Evolutionary conservation across 2,888 invertebrate species (phyloP).

Genomic region (Drosophila buzzatii): DNA sequence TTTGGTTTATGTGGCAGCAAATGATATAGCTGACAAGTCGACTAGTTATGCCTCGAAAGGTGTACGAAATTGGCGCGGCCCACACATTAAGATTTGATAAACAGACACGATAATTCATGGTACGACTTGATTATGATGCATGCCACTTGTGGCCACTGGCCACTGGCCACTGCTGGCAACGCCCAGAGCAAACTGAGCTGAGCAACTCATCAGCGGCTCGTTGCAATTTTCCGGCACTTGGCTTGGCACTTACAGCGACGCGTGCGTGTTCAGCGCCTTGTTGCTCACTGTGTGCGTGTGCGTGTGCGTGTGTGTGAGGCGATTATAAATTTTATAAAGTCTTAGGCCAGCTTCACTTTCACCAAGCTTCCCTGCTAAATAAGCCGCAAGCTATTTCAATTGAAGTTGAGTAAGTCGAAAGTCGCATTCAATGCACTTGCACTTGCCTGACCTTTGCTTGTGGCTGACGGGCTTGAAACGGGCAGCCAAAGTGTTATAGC

Average conservation of each 20-base stretch:
- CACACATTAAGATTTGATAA: slow-evolving; percentile 49
- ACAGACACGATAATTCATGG: slow-evolving; percentile 43
- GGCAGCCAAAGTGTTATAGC: not conserved
- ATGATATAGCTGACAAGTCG: slow-evolving; percentile 27
- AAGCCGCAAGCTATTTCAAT: slow-evolving; percentile 32
- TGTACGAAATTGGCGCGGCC: slow-evolving; percentile 28
- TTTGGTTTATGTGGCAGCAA: slow-evolving; percentile 25
- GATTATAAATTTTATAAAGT: slow-evolving; percentile 52
- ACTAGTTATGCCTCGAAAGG: slow-evolving; percentile 26
- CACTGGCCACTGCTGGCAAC: slow-evolving; percentile 34
- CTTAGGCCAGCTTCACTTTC: slow-evolving; percentile 48
- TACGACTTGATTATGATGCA: slow-evolving; percentile 59
- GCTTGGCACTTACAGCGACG: slow-evolving; percentile 68
- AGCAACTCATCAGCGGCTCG: slow-evolving; percentile 61
- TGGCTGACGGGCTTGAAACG: not conserved
- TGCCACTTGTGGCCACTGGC: slow-evolving; percentile 39
- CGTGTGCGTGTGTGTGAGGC: slow-evolving; percentile 11
- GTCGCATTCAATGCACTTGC: slow-evolving; percentile 12
- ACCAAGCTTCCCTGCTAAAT: slow-evolving; percentile 17
- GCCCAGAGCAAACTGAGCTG: slow-evolving; percentile 31
- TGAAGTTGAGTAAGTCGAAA: not conserved
- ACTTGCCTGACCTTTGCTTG: slow-evolving; percentile 1
- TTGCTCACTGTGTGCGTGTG: not conserved
- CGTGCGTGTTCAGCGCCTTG: slow-evolving; percentile 56
- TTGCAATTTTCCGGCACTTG: slow-evolving; percentile 69